Percentiles rank a stretch among this genome's conserved stretches.
These are phyloP conservation scores for Botrylloides violaceus DNA, from an alignment of 23 tunicate genomes.

Conservation along the genomic window DNA sequence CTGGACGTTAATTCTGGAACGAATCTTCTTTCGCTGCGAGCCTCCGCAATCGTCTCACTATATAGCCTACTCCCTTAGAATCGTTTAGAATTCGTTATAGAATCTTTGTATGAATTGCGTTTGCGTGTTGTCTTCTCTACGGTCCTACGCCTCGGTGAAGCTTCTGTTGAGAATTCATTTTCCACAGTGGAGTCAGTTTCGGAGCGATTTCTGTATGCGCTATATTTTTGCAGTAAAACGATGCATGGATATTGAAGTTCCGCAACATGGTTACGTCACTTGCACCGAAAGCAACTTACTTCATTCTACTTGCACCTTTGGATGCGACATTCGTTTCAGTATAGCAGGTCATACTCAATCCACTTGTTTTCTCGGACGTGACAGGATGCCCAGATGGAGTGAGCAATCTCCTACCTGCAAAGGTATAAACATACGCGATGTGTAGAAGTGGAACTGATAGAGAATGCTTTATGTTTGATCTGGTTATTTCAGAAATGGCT, in stretches of 20 bases:
- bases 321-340: conserved; percentile 45
- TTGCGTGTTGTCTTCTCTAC: no score
- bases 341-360: conserved; percentile 15
- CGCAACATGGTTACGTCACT: conserved; percentile 33
- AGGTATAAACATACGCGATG: neutral
- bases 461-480: neutral
- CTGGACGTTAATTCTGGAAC: no score
- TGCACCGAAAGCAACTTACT: conserved; percentile 42
- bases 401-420: conserved; percentile 23
- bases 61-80: no score
- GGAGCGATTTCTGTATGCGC: no score
- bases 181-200: no score
- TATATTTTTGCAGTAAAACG: neutral
- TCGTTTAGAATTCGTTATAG: no score
- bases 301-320: conserved; percentile 44
- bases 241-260: neutral
- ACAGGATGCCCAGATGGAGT: neutral
- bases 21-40: no score
- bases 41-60: no score
- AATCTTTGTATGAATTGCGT: no score
- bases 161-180: no score
- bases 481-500: neutral
- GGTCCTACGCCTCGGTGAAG: no score
- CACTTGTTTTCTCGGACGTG: conserved; percentile 5
- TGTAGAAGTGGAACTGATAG: neutral